phyloP scores from a whole-genome alignment of 2,113 vertebrate genomes.

The Malurus melanocephalus region DNA sequence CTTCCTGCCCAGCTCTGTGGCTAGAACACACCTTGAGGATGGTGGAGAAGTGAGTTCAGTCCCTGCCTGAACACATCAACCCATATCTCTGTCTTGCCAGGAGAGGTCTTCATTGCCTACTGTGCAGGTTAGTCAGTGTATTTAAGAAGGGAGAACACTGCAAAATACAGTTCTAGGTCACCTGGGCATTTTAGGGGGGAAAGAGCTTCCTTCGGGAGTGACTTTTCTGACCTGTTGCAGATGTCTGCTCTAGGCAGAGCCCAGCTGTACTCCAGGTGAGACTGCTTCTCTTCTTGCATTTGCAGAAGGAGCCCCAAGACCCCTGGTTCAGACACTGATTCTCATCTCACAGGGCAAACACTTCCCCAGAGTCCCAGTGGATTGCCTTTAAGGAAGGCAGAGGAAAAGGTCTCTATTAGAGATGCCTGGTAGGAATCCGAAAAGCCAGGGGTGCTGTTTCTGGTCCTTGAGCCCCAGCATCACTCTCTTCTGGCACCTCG shows the following conservation, averaged over 20 bases:
- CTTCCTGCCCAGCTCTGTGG: not conserved
- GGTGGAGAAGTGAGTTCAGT: not conserved
- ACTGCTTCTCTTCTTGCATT: not conserved
- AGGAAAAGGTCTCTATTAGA: not conserved
- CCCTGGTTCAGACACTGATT: not conserved
- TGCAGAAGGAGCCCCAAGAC: not conserved
- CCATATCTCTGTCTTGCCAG: not conserved
- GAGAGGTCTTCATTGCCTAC: not conserved
- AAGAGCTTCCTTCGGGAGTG: not conserved
- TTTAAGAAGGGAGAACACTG: fast-evolving
- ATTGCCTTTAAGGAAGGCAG: not conserved
- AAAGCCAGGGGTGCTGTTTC: not conserved
- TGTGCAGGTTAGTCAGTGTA: fast-evolving
- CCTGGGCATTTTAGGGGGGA: not conserved
- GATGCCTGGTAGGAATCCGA: not conserved
- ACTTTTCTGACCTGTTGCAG: not conserved
- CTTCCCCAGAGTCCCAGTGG: not conserved
- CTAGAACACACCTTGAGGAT: fast-evolving
- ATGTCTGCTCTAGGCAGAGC: not conserved
- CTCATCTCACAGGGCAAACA: not conserved
- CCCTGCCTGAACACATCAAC: not conserved
- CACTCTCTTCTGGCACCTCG: fast-evolving
- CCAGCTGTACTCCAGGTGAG: not conserved
- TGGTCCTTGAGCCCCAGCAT: not conserved
- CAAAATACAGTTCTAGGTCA: not conserved